Percentiles rank a stretch among this genome's conserved stretches.
Evolutionary conservation across 1,140 invertebrate genomes (phyloP).

Genomic region (Maniola jurtina): DNA sequence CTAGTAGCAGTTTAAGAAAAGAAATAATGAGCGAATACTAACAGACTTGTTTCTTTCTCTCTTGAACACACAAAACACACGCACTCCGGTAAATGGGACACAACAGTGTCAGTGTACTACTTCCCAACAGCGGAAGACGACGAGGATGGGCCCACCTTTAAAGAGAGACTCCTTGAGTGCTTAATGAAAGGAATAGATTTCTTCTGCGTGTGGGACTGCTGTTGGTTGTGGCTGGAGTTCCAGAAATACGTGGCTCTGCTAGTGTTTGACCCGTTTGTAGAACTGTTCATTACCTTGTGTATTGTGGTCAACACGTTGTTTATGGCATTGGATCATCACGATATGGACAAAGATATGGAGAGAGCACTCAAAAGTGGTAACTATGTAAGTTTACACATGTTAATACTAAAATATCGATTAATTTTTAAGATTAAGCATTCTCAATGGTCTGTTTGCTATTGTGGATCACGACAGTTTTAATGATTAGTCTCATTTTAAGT

Average conservation of each 20-base stretch:
- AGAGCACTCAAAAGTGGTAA: conserved; percentile 94
- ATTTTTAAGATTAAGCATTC: neutral
- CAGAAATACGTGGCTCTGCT: conserved; percentile 94
- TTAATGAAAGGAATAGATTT: conserved; percentile 91
- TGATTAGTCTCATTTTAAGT: no score
- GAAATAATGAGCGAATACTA: conserved; percentile 78
- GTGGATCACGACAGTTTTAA: no score
- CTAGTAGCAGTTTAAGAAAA: conserved; percentile 41
- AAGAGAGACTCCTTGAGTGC: conserved; percentile 88
- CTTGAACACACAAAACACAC: conserved; percentile 66
- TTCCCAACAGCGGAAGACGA: conserved; percentile 93
- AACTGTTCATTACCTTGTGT: conserved; percentile 98
- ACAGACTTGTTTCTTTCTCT: conserved; percentile 71
- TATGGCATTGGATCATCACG: conserved; percentile 98
- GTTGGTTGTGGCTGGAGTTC: conserved; percentile 93
- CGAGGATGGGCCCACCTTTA: conserved; percentile 92
- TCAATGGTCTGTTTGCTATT: neutral
- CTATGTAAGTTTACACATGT: conserved; percentile 87
- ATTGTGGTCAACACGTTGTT: conserved; percentile 99
- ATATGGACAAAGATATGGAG: conserved; percentile 93
- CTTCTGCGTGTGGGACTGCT: conserved; percentile 98
- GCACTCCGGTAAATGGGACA: conserved; percentile 68
- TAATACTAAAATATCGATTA: neutral
- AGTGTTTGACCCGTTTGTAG: conserved; percentile 98
- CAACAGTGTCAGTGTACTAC: conserved; percentile 94